phyloP scores from a whole-genome alignment of 2,888 invertebrate species.

The Ditylenchus weischeri region DNA sequence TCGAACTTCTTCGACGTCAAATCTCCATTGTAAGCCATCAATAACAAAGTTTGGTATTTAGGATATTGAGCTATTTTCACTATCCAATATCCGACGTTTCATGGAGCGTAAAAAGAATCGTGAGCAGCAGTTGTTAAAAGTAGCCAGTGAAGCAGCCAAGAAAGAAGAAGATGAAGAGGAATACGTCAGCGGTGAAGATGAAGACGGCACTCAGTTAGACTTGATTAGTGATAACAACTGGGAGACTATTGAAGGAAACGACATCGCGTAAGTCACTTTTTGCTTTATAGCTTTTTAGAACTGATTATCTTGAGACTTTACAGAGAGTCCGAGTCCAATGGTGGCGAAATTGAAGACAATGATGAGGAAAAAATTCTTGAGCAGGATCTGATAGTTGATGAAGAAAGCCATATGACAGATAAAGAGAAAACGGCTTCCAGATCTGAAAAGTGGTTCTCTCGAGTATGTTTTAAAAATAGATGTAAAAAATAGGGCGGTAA shows the following conservation, averaged over 20 bases:
- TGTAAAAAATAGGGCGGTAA: no score
- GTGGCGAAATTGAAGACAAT: slow-evolving; percentile 51
- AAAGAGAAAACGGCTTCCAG: slow-evolving; percentile 13
- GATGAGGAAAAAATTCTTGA: slow-evolving; percentile 38
- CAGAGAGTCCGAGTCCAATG: not conserved
- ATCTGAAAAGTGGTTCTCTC: slow-evolving; percentile 23
- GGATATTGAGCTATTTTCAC: slow-evolving; percentile 49
- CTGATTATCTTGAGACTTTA: no score
- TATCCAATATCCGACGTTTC: slow-evolving; percentile 42
- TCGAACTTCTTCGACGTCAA: no score
- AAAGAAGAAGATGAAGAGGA: slow-evolving; percentile 25
- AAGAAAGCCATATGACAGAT: slow-evolving; percentile 26
- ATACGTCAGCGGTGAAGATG: slow-evolving; percentile 14
- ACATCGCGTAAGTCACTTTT: not conserved
- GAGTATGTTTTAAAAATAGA: slow-evolving; percentile 13
- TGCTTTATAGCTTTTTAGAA: no score
- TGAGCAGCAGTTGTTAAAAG: slow-evolving; percentile 31
- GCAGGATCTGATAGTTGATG: slow-evolving; percentile 43
- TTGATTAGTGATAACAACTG: slow-evolving; percentile 1
- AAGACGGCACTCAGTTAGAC: not conserved
- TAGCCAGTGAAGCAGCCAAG: slow-evolving; percentile 35
- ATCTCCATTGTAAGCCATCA: no score
- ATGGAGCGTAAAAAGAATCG: slow-evolving; percentile 20
- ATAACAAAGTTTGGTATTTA: not conserved
- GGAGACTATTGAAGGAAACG: not conserved